Conservation (phyloP, 1,140 invertebrate genomes). For the Vanessa atalanta region DNA sequence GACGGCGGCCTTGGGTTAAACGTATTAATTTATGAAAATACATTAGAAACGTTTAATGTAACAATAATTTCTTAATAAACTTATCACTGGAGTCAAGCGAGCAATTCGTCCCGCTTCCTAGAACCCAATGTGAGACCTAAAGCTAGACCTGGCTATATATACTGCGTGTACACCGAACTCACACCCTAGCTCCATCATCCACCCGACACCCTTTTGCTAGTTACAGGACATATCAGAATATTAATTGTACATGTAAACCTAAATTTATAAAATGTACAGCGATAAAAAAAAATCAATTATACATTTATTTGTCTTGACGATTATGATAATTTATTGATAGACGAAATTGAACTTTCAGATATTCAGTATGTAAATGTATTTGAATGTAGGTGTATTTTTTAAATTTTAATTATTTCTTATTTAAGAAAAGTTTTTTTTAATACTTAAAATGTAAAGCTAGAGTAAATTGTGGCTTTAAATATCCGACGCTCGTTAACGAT, state of each 20-base stretch:
- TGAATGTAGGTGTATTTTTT: too few relatives aligned
- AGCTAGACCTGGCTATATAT: slow-evolving; percentile 9
- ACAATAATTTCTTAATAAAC: neutral
- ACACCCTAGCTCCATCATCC: neutral
- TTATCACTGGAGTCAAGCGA: neutral
- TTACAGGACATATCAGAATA: neutral
- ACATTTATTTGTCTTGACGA: too few relatives aligned
- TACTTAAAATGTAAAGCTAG: too few relatives aligned
- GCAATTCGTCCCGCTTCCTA: neutral
- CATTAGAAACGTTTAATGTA: neutral
- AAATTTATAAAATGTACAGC: neutral
- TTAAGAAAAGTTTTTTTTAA: too few relatives aligned
- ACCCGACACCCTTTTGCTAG: slow-evolving; percentile 4
- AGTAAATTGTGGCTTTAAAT: too few relatives aligned
- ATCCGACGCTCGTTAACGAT: too few relatives aligned
- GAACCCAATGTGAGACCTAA: slow-evolving; percentile 9
- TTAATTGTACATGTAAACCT: neutral
- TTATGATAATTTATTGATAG: too few relatives aligned
- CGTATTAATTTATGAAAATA: neutral
- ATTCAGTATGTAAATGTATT: too few relatives aligned
- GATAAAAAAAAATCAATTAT: neutral
- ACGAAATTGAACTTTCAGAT: too few relatives aligned
- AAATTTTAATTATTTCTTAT: too few relatives aligned
- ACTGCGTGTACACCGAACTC: neutral
- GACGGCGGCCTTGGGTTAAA: too few relatives aligned